Evolutionary conservation across 2,888 invertebrate genomes (phyloP).

Genomic region (Eupithecia subfuscata): DNA sequence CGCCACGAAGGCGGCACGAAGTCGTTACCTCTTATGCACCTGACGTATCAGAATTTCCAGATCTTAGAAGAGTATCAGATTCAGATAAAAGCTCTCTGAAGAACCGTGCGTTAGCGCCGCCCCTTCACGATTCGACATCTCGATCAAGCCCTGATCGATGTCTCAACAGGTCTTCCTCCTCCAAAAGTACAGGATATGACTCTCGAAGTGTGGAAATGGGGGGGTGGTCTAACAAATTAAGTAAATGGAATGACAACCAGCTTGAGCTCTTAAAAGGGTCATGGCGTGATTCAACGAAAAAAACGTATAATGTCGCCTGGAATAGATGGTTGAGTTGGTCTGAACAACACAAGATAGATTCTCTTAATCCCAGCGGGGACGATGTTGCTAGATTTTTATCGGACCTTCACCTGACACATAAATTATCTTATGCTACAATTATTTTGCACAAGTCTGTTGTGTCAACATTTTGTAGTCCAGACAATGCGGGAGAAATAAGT

Average conservation of each 20-base stretch:
- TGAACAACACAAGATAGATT: neutral
- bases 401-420: no score
- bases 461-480: neutral
- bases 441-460: no score
- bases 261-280: neutral
- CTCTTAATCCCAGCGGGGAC: neutral
- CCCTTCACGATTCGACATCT: no score
- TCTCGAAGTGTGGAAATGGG: conserved; percentile 2
- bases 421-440: no score
- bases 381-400: no score
- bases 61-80: neutral
- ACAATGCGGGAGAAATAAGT: neutral
- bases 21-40: neutral
- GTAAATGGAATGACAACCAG: neutral
- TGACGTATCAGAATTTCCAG: neutral
- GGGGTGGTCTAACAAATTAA: neutral
- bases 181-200: neutral
- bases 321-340: neutral
- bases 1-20: conserved; percentile 4
- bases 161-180: neutral
- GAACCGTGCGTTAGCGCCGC: no score
- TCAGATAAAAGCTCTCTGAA: no score
- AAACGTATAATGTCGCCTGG: neutral
- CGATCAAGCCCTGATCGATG: no score
- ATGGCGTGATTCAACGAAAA: neutral